Evolutionary conservation across 2,797 vertebrate genomes (phyloP), one percentile per base, ranked within the genome.

Genomic region (Sebastes iracundus): DNA sequence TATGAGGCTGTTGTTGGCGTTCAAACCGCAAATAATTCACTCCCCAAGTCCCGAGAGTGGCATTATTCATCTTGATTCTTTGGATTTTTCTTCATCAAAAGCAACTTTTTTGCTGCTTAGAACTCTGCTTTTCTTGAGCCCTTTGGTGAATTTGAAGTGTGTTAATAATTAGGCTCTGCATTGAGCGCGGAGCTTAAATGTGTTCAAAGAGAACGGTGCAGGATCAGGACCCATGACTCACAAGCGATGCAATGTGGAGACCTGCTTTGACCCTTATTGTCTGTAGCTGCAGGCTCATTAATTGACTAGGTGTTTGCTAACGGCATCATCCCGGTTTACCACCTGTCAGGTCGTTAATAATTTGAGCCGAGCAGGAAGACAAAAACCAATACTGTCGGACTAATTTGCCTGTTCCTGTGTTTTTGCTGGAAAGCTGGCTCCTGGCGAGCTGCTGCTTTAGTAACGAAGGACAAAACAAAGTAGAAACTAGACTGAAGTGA

Each of bases 251-350:
- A 27, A 53, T 61, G 25, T 35, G 67, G 63, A 64, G 60, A 75
- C 60, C 70, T 53, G 64, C 52, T 63, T 46, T 83, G 85, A 88
- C 85, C 85, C 79, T 83, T 35, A 62, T 33, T 82, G 80, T 75
- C 63, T 80, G 83, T 32, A 77, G 70, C 81, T 85, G 64, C 67
- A 30, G 85, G 87, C 85, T 75, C 11, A 27, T 88, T 93, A 93
- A 94, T 88, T 88, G 90, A 84, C 82, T 55, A 65, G 81, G 77
- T 92, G 84, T 88, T 86, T 9, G 46, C 62, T 72, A 80, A 79
- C 52, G 13, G 76, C 84, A 66, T 70, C 32, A 12, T 76, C 82
- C 64, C 23, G 56, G 77, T 90, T 91, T 80, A 83, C 62, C 69
- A 64, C 68, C 58, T 56, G 73, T 76, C 53, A 46, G 74, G 25